A percentile compares a stretch with the other conserved stretches of the same genome.
phyloP scores from a whole-genome alignment of 2,888 invertebrate genomes.

The Netelia melanura region DNA sequence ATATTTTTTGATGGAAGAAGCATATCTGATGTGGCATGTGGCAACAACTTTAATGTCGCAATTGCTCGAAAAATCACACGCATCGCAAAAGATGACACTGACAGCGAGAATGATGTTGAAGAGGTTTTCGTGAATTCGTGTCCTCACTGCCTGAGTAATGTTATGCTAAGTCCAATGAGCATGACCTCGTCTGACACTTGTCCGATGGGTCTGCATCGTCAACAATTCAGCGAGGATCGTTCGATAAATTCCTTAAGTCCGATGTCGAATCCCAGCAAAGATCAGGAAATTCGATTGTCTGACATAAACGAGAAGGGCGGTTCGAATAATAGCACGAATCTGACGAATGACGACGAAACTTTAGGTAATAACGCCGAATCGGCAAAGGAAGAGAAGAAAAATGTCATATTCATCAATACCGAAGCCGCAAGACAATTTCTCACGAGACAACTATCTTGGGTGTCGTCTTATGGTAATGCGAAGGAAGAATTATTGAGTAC shows the following conservation, averaged over 20 bases:
- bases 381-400: slow-evolving; percentile 85
- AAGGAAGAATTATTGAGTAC: slow-evolving; percentile 90
- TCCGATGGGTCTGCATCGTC: slow-evolving; percentile 87
- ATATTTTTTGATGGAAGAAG: slow-evolving; percentile 89
- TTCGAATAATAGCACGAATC: slow-evolving; percentile 29
- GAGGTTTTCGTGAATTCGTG: slow-evolving; percentile 89
- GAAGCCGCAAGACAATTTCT: slow-evolving; percentile 92
- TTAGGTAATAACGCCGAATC: slow-evolving; percentile 67
- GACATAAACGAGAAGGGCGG: slow-evolving; percentile 64
- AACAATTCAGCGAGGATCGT: slow-evolving; percentile 87
- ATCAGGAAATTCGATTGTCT: slow-evolving; percentile 82
- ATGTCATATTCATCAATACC: slow-evolving; percentile 91
- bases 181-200: slow-evolving; percentile 89
- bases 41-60: slow-evolving; percentile 91
- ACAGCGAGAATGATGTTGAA: slow-evolving; percentile 87
- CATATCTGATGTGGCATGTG: slow-evolving; percentile 90
- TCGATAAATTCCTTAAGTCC: slow-evolving; percentile 87
- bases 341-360: slow-evolving; percentile 70
- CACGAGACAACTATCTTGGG: slow-evolving; percentile 91
- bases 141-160: slow-evolving; percentile 86
- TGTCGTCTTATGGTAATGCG: slow-evolving; percentile 86
- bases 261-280: slow-evolving; percentile 84
- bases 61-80: slow-evolving; percentile 88
- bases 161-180: slow-evolving; percentile 79
- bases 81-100: slow-evolving; percentile 83